Base-by-base conservation (phyloP, 1,140 invertebrate species). In the Potamilus streckersoni region DNA sequence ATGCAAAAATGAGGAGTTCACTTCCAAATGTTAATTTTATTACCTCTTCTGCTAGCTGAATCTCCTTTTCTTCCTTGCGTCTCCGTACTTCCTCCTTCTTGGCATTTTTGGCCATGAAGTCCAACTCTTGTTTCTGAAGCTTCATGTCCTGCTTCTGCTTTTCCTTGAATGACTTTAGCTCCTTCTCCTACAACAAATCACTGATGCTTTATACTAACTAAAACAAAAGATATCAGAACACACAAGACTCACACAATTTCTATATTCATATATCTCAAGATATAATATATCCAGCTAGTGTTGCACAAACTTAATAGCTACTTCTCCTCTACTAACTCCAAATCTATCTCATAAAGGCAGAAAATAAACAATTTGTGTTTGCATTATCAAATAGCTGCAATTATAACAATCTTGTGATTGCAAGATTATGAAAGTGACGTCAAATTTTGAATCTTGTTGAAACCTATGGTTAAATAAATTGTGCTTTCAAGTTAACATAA, bases 111-210 rank as follows among this genome's bases (percentile, higher is more conserved):
- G 96, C 95, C 89, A 98, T 92, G 66, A 97, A 90, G 83, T 99
- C 97, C 65, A 98, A 93, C 87, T 99, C 97, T 87, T 98, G 96
- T 85, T 98, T 98, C 19, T 98, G 90, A 72, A 98, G 91, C 77
- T 97, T 93, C 79, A 97, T 90, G 89, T 99, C 97, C 89, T 97
- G 96, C 86, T 98, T 99, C 66, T 98, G 91, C 58, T 94, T 93
- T 83, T 99, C 97, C 12, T 96, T 92, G 91, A 99, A 99, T 82
- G 94, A 93, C 84, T 97, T 95, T 71, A 98, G 90, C 83, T 99
- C 97, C 38, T 95, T 93, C 84, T 99, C 97, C 92, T 92, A 75
- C 49, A 81, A 49, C 38, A 49, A 49, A 49, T 49, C 38, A 49
- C 6, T 49, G 4, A 49, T 49, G 38, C 11, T 49, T 49, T 11